These are phyloP conservation scores for Smutsia gigantea DNA, from an alignment of 2,797 vertebrate genomes.

Conservation along the genomic window DNA sequence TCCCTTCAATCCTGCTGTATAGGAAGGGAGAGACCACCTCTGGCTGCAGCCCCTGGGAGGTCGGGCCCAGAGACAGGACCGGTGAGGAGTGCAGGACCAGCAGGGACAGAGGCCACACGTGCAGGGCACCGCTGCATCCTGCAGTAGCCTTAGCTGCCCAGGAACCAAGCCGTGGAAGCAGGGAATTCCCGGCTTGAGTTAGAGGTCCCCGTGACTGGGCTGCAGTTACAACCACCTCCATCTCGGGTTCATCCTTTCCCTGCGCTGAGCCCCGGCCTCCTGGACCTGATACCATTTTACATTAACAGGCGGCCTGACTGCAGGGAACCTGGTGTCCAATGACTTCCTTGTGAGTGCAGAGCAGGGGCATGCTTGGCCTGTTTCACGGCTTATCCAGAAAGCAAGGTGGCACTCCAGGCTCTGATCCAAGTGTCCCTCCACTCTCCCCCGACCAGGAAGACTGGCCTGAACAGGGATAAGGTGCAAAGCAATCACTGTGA, in stretches of 20 bases:
- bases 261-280: no score
- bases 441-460: no score
- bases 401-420: not conserved
- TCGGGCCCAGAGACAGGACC: no score
- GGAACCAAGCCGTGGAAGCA: no score
- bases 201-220: no score
- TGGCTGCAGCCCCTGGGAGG: no score
- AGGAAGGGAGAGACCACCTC: no score
- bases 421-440: not conserved
- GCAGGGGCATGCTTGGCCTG: not conserved
- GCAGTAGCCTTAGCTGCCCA: no score
- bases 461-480: not conserved
- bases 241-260: not conserved
- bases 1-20: no score
- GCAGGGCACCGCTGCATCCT: no score
- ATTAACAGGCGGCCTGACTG: not conserved
- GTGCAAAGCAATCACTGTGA: accelerated
- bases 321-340: not conserved
- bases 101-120: no score
- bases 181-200: not conserved
- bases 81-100: no score
- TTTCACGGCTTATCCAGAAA: not conserved
- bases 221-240: not conserved
- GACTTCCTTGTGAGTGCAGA: accelerated
- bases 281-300: not conserved